Evolutionary conservation across 2,113 vertebrate species (phyloP).

Genomic region (Uropsilus gracilis): DNA sequence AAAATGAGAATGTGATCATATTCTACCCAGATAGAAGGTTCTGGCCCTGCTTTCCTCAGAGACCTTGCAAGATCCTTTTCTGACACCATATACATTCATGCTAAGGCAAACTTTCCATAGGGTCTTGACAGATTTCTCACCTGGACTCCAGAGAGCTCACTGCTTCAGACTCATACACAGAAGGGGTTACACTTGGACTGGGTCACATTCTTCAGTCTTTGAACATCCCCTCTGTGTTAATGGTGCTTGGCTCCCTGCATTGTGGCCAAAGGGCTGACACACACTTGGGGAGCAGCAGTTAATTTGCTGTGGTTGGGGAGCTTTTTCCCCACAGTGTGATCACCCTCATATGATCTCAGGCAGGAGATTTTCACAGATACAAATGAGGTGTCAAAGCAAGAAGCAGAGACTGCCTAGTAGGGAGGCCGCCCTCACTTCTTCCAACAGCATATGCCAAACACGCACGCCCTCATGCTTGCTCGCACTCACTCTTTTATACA

Average conservation of each 20-base stretch:
- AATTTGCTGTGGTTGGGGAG: not conserved
- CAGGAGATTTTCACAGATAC: not conserved
- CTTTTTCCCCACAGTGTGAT: not conserved
- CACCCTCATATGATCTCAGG: not conserved
- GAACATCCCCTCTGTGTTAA: not conserved
- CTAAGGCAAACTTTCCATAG: not conserved
- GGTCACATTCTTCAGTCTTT: not conserved
- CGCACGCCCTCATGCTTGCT: not conserved
- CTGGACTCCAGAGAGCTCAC: not conserved
- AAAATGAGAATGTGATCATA: not conserved
- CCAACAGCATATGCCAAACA: fast-evolving
- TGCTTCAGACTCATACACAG: not conserved
- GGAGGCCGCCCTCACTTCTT: not conserved
- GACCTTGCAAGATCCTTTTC: not conserved
- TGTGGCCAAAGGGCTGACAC: not conserved
- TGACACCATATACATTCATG: not conserved
- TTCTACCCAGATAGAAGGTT: not conserved
- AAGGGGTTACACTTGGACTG: not conserved
- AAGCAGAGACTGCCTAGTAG: not conserved
- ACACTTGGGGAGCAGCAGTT: not conserved
- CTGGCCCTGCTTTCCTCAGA: not conserved
- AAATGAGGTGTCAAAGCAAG: not conserved
- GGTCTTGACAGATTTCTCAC: not conserved
- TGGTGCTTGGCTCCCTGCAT: fast-evolving
- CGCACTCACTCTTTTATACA: not conserved